A percentile compares a stretch with the other conserved stretches of the same genome.
phyloP scores from a whole-genome alignment of 2,113 vertebrate species.

The Mastomys natalensis region DNA sequence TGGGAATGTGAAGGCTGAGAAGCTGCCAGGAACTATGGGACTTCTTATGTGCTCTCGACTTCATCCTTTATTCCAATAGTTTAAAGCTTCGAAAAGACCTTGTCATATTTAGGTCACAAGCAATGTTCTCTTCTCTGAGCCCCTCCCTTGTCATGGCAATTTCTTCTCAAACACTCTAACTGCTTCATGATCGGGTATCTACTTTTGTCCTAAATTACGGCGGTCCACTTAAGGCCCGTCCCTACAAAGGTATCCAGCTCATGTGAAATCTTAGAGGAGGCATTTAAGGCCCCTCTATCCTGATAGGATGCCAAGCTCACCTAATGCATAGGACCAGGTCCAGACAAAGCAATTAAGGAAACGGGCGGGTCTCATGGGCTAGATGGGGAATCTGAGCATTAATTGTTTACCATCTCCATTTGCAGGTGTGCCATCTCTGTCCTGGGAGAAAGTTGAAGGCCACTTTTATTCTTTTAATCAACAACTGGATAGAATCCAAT shows the following conservation, averaged over 20 bases:
- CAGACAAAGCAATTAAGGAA: neutral
- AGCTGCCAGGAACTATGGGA: neutral
- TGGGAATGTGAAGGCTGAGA: neutral
- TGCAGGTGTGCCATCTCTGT: neutral
- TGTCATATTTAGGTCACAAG: neutral
- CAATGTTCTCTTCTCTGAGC: neutral
- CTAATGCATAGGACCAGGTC: neutral
- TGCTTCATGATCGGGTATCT: rapidly evolving
- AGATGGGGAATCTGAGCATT: neutral
- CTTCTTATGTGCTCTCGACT: neutral
- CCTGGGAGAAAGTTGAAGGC: constrained; percentile 68
- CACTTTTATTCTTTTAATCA: constrained; percentile 66
- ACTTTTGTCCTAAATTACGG: neutral
- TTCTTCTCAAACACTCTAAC: neutral
- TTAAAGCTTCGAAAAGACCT: neutral
- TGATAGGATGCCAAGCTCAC: neutral
- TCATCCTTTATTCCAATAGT: neutral
- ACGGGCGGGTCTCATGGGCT: neutral
- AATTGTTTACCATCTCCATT: constrained; percentile 6
- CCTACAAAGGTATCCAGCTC: neutral
- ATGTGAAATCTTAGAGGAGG: neutral
- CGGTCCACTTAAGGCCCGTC: neutral
- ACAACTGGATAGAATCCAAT: constrained; percentile 49
- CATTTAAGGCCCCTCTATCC: neutral
- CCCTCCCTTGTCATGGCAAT: neutral